Evolutionary conservation across 1,140 invertebrate species (phyloP), one percentile per base, ranked within the genome.

Genomic region (Pinna nobilis): DNA sequence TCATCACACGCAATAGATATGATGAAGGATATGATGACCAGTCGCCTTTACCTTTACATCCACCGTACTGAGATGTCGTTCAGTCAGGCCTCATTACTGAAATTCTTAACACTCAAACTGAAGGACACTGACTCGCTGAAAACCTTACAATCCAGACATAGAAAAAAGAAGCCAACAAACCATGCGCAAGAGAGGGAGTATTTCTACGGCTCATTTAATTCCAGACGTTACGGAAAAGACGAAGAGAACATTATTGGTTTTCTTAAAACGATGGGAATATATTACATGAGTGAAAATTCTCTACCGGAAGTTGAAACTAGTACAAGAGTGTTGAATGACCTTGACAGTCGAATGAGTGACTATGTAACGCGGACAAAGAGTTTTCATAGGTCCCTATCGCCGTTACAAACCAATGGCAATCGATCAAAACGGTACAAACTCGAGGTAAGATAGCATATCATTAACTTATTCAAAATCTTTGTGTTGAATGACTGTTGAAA

Each of bases 251-350:
- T 74, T 33, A 18, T 67, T 3, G 69, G 59, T 37, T 69, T 74
- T 41, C 66, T 74, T 57, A 74, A 74, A 55, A 47, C 66, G 23
- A 33, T 74, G 28, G 72, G 66, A 39, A 68, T 74, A 15, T 55
- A 68, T 33, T 74, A 68, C 35, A 50, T 74, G 15, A 44, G 53
- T 33, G 72, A 74, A 35, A 68, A 59, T 37, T 68, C 57, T 32
- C 57, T 74, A n/a, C 72, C 72, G 4, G 72, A 74, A 32, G 33
- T 74, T 25, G 72, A 74, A 47, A 74, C 72, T 4, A 74, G 72
- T 63, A 61, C 57, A 13, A 37, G 65, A 20, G 72, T 74, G 7
- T 49, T 74, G n/a, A 68, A 49, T n/a, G 59, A 74, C 30, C 37
- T 74, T 6, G 66, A 74, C 49, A 44, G 37, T 1, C 44, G 61